These are phyloP conservation scores for Tricholauxania praeusta DNA, from an alignment of 2,888 invertebrate genomes.

Conservation along the genomic window DNA sequence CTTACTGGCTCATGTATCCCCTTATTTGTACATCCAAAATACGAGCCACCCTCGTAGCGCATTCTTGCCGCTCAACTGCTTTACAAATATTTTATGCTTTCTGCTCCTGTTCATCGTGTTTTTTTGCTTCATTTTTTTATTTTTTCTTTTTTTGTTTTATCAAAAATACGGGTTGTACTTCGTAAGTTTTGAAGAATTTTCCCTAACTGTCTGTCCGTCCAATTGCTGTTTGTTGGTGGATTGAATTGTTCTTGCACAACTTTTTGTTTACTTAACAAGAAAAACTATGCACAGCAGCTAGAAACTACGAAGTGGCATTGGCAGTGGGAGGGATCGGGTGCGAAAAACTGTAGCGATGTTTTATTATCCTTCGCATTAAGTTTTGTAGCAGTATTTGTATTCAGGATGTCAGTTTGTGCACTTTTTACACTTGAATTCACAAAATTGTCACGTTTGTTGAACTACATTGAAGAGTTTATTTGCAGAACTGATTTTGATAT, in stretches of 20 bases:
- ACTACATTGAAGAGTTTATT: conserved; percentile 59
- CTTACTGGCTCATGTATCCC: too few relatives aligned
- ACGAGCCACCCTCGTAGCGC: not conserved
- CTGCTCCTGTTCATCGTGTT: not conserved
- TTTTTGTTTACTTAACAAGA: conserved; percentile 19
- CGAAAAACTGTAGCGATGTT: not conserved
- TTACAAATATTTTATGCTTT: conserved; percentile 5
- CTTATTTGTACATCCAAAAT: too few relatives aligned
- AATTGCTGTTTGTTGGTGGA: not conserved
- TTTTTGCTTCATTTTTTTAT: not conserved
- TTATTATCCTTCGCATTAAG: conserved; percentile 32
- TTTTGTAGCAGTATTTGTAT: conserved; percentile 30
- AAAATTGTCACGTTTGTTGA: conserved; percentile 65
- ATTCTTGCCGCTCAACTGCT: conserved; percentile 11
- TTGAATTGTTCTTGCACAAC: conserved; percentile 14
- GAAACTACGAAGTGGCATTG: too few relatives aligned
- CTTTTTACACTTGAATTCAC: conserved; percentile 59
- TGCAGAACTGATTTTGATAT: conserved; percentile 66
- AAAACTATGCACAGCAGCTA: conserved; percentile 12
- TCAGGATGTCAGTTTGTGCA: conserved; percentile 34
- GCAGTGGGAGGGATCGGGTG: conserved; percentile 49
- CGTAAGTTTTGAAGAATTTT: conserved; percentile 22
- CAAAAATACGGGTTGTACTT: conserved; percentile 23
- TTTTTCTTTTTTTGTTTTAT: conserved; percentile 19
- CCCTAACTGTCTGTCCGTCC: too few relatives aligned